phyloP scores from a whole-genome alignment of 2,888 invertebrate genomes.

The Pseudococcus viburni region DNA sequence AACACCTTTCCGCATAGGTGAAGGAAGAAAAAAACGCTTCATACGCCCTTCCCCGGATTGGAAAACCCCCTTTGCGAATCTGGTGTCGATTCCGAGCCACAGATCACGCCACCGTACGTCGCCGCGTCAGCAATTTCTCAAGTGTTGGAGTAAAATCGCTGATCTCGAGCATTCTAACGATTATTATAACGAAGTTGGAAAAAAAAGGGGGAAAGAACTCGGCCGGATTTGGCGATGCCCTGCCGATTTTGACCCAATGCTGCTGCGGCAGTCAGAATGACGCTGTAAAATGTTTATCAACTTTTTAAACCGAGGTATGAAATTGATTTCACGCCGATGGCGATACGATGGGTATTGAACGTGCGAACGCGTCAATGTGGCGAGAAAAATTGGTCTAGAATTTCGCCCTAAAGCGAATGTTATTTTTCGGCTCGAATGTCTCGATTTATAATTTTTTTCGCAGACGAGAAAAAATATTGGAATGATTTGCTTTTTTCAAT shows the following conservation, averaged over 20 bases:
- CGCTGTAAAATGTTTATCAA: constrained; percentile 22
- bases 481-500: no score
- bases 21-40: constrained; percentile 43
- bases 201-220: not conserved
- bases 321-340: constrained; percentile 25
- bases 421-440: not conserved
- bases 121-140: constrained; percentile 44
- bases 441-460: not conserved
- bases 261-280: not conserved
- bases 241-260: not conserved
- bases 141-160: constrained; percentile 19
- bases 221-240: not conserved
- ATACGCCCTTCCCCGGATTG: constrained; percentile 16
- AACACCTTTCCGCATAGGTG: constrained; percentile 51
- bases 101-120: constrained; percentile 24
- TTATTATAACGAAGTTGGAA: constrained; percentile 29
- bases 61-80: not conserved
- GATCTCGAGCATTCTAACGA: constrained; percentile 47
- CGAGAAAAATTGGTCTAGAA: not conserved
- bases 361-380: not conserved
- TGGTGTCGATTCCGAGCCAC: constrained; percentile 21
- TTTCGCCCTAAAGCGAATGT: not conserved
- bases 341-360: not conserved
- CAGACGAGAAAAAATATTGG: not conserved
- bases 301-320: not conserved